phyloP scores from a whole-genome alignment of 2,113 vertebrate genomes.

The Hemicordylus capensis region DNA sequence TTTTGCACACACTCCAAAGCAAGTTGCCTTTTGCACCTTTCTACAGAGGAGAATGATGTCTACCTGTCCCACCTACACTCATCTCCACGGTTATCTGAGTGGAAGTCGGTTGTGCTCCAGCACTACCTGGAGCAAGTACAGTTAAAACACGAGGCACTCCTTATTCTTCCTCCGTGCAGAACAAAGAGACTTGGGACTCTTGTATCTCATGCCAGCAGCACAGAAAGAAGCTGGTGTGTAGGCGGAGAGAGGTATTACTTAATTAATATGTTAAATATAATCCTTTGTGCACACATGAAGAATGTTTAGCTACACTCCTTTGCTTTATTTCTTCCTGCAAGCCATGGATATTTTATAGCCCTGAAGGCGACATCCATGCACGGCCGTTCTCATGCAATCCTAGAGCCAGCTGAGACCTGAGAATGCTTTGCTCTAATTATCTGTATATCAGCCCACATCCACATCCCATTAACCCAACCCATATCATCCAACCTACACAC shows the following conservation, averaged over 20 bases:
- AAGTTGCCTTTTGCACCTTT: background rate
- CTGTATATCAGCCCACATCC: background rate
- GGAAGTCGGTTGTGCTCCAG: slow-evolving; percentile 14
- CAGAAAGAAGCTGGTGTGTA: background rate
- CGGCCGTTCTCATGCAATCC: background rate
- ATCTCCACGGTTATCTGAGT: accelerated
- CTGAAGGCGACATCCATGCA: background rate
- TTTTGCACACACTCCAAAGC: background rate
- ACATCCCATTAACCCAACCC: background rate
- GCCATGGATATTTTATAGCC: background rate
- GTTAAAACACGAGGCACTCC: background rate
- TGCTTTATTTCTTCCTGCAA: slow-evolving; percentile 2
- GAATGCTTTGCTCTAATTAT: background rate
- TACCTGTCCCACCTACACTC: background rate
- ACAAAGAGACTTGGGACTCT: slow-evolving; percentile 23
- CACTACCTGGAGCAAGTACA: slow-evolving; percentile 17
- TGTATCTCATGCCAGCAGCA: background rate
- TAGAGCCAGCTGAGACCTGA: background rate
- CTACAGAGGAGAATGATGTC: slow-evolving; percentile 3
- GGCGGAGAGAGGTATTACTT: background rate
- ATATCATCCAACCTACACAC: background rate
- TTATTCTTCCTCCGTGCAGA: background rate
- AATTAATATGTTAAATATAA: slow-evolving; percentile 20
- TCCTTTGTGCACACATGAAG: background rate
- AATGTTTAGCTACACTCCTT: background rate